Evolutionary conservation across 2,888 invertebrate genomes (phyloP), one percentile per base, ranked within the genome.

Genomic region (Kuschelorhynchus macadamiae): DNA sequence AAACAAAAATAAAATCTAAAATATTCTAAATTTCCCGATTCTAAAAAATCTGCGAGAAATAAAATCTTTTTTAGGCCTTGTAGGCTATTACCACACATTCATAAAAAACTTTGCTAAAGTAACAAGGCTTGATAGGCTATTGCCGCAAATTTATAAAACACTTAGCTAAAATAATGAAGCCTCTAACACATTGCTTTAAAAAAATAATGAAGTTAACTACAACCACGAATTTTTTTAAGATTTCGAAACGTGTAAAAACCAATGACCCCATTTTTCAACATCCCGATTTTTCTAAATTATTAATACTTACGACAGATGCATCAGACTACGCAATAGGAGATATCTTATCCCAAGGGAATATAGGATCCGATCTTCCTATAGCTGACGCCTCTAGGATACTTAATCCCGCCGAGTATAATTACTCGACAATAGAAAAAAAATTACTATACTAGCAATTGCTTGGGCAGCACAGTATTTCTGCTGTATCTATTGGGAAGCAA

Each of bases 401-500:
- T 14, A 69, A 65, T 21, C 16, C 20, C 2, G 49, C 56, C 9
- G 65, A 65, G 55, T 21, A 12, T 8, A 69, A 69, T 36, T 53
- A 62, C 14, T 39, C 36, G 14, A 65, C 69, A 4, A 69, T 60
- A 47, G 69, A 69, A 25, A 64, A 65, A 33, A 53, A 69, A 49
- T 46, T 44, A n/a, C 16, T 47, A 21, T 44, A n/a, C 16, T 47
- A 21, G 42, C 39, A 14, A 47, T 56, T 14, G 55, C 42, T 0
- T 55, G 33, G 65, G 57, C 71, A 0, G 49, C 46, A 1, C 74
- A 75, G 36, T 60, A 68, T 41, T 74, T 74, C 18, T 39, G 72
- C 72, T 74, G 1, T 73, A 74, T 25, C 12, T 74, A 1, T 70
- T 49, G 17, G 60, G 69, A 20, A n/a, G 36, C n/a, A 59, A 67